Percentiles rank a stretch among this genome's conserved stretches.
These are phyloP conservation scores for Diarsia brunnea DNA, from an alignment of 2,888 invertebrate genomes.

Conservation along the genomic window DNA sequence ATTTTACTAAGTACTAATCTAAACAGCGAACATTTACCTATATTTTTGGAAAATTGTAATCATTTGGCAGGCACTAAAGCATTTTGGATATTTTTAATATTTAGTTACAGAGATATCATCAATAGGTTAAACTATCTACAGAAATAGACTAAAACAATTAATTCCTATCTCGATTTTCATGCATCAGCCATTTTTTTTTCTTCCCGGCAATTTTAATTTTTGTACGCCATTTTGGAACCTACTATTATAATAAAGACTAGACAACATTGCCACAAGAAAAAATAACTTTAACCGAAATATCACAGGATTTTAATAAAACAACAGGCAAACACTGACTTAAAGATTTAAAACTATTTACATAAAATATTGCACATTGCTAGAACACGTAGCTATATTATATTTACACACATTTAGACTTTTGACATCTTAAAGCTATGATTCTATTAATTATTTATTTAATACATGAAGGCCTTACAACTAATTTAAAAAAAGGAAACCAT, in stretches of 20 bases:
- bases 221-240: neutral
- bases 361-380: conserved; percentile 55
- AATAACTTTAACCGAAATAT: conserved; percentile 49
- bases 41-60: neutral
- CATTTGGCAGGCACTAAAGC: conserved; percentile 6
- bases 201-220: conserved; percentile 10
- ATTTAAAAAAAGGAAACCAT: too few relatives aligned
- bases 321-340: conserved; percentile 31
- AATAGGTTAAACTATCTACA: neutral
- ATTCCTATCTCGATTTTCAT: neutral
- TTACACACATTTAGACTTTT: conserved; percentile 20
- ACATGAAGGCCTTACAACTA: too few relatives aligned
- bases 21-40: conserved; percentile 41
- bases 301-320: conserved; percentile 55
- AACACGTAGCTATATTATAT: conserved; percentile 56
- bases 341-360: conserved; percentile 44
- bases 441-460: too few relatives aligned
- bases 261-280: conserved; percentile 40
- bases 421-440: neutral
- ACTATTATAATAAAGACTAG: conserved; percentile 5
- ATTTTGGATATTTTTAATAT: conserved; percentile 6
- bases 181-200: neutral
- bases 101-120: neutral
- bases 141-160: neutral
- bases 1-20: conserved; percentile 41